Conservation (phyloP, 2,113 vertebrate genomes). For the Gulo gulo region DNA sequence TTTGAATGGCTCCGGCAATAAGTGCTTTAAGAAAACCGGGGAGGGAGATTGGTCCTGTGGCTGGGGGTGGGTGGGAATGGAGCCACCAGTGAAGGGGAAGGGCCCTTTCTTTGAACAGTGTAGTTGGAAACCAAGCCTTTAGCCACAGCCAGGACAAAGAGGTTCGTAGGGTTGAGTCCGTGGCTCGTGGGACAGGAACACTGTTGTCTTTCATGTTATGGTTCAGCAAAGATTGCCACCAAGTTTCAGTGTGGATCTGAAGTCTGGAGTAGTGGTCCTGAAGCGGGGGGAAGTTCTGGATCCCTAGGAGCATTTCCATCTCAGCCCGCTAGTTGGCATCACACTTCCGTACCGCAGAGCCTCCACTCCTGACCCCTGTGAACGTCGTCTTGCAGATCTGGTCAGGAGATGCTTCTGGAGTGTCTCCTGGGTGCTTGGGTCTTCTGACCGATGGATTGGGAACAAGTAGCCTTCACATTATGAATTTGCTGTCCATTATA, state of each 20-base stretch:
- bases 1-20: constrained; percentile 57
- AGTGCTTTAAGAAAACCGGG: constrained; percentile 55
- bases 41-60: not conserved
- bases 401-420: not conserved
- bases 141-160: not conserved
- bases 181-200: not conserved
- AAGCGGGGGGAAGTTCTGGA: not conserved
- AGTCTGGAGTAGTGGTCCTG: not conserved
- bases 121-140: not conserved
- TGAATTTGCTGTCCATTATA: not conserved
- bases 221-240: not conserved
- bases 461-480: not conserved
- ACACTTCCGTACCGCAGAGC: not conserved
- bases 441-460: not conserved
- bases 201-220: not conserved
- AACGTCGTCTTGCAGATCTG: not conserved
- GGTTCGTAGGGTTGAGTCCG: not conserved
- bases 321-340: not conserved
- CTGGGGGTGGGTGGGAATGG: not conserved
- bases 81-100: not conserved
- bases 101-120: not conserved
- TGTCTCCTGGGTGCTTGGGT: not conserved
- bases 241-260: not conserved
- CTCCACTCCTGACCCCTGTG: not conserved
- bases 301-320: not conserved